Evolutionary conservation across 2,888 invertebrate genomes (phyloP).

Genomic region (Xylophagus ater): DNA sequence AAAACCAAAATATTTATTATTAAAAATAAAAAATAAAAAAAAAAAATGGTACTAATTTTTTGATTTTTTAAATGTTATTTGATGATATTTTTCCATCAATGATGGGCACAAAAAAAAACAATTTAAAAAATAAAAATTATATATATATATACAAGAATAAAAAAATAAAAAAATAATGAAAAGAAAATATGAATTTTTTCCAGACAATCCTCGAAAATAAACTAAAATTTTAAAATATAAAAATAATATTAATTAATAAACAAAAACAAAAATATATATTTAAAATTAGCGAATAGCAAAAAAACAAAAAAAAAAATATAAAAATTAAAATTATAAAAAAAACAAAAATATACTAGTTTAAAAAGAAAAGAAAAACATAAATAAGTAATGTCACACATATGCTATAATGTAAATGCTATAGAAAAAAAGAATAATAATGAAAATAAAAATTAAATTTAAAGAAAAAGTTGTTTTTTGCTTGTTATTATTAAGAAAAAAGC

Average conservation of each 20-base stretch:
- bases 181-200: conserved; percentile 20
- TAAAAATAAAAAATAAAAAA: not conserved
- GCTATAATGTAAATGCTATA: conserved; percentile 21
- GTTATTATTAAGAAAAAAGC: conserved; percentile 1
- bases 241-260: conserved; percentile 16
- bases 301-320: conserved; percentile 13
- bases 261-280: conserved; percentile 17
- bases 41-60: conserved; percentile 1
- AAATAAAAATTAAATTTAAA: too few relatives aligned
- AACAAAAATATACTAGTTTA: conserved; percentile 16
- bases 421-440: conserved; percentile 17
- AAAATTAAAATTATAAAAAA: conserved; percentile 15
- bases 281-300: conserved; percentile 15
- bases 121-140: conserved; percentile 9
- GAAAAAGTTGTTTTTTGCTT: too few relatives aligned
- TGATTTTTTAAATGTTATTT: conserved; percentile 11
- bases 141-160: conserved; percentile 11
- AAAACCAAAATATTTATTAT: not conserved
- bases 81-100: conserved; percentile 13
- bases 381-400: conserved; percentile 18
- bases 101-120: conserved; percentile 15
- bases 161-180: not conserved
- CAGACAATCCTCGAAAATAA: conserved; percentile 21
- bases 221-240: conserved; percentile 1
- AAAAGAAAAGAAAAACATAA: conserved; percentile 11